Conservation (phyloP, 2,888 invertebrate genomes). For the Cancer borealis region DNA sequence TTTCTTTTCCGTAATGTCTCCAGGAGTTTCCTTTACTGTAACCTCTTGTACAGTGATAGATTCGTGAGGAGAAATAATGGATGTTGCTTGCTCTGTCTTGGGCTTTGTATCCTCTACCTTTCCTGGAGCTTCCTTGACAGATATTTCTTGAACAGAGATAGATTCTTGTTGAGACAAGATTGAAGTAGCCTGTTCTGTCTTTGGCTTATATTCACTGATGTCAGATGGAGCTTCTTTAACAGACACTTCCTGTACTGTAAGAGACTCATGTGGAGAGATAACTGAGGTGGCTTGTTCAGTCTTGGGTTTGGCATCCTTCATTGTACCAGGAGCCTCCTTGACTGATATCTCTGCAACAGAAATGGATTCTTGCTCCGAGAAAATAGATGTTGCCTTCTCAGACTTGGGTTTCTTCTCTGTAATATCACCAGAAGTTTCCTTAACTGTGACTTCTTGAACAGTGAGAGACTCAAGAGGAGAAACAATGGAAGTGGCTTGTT, state of each 20-base stretch:
- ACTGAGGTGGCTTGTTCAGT: slow-evolving; percentile 75
- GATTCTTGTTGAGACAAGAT: slow-evolving; percentile 57
- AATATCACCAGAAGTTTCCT: slow-evolving; percentile 65
- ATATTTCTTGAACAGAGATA: slow-evolving; percentile 64
- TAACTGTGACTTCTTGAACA: slow-evolving; percentile 72
- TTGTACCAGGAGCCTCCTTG: slow-evolving; percentile 41
- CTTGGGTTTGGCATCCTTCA: slow-evolving; percentile 76
- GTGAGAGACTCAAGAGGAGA: slow-evolving; percentile 65
- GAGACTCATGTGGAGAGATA: slow-evolving; percentile 78
- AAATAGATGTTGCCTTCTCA: slow-evolving; percentile 52
- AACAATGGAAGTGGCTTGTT: slow-evolving; percentile 71
- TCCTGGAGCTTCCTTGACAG: slow-evolving; percentile 57
- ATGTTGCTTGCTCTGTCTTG: slow-evolving; percentile 68
- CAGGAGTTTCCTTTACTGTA: slow-evolving; percentile 78
- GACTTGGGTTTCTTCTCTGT: slow-evolving; percentile 50
- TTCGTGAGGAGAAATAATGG: slow-evolving; percentile 58
- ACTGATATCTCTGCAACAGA: slow-evolving; percentile 76
- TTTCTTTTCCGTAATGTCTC: slow-evolving; percentile 36
- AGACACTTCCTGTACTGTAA: slow-evolving; percentile 59
- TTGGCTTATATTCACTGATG: slow-evolving; percentile 49
- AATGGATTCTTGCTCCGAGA: slow-evolving; percentile 74
- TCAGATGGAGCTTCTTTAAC: slow-evolving; percentile 56
- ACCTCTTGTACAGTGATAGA: slow-evolving; percentile 65
- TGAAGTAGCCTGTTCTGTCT: slow-evolving; percentile 54
- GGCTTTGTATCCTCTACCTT: slow-evolving; percentile 46